Evolutionary conservation across 2,113 vertebrate genomes (phyloP).

Genomic region (Trichechus manatus): DNA sequence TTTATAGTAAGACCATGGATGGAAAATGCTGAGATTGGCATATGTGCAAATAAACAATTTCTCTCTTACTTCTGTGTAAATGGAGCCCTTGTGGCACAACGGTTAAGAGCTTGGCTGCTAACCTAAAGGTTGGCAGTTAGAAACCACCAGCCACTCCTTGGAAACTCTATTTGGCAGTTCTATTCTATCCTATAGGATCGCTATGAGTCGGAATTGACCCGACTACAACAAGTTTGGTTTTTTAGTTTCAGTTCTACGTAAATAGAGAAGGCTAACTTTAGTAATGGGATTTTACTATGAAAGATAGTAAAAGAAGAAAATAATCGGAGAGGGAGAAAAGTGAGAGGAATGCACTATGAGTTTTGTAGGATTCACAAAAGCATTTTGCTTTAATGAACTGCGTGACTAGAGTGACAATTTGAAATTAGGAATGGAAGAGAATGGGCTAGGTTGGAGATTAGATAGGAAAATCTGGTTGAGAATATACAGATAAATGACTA

Average conservation of each 20-base stretch:
- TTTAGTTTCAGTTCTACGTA: not conserved
- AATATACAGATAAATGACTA: not conserved
- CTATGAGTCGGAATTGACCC: no score
- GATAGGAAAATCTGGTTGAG: not conserved
- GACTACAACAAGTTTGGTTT: no score
- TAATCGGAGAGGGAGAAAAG: not conserved
- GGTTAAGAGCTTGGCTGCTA: no score
- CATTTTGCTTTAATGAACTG: not conserved
- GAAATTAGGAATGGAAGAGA: not conserved
- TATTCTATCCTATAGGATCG: no score
- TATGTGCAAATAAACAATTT: no score
- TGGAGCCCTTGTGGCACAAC: no score
- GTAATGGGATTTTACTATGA: not conserved
- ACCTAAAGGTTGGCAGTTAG: no score
- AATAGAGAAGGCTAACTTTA: not conserved
- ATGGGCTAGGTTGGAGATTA: not conserved
- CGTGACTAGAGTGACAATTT: not conserved
- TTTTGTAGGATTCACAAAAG: not conserved
- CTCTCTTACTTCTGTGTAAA: no score
- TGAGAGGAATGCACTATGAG: not conserved
- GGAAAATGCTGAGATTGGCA: no score
- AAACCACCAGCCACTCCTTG: no score
- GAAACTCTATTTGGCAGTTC: no score
- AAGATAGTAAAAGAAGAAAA: not conserved
- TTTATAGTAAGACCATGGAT: no score